phyloP scores from a whole-genome alignment of 2,888 invertebrate genomes.

The Pilophorus perplexus region DNA sequence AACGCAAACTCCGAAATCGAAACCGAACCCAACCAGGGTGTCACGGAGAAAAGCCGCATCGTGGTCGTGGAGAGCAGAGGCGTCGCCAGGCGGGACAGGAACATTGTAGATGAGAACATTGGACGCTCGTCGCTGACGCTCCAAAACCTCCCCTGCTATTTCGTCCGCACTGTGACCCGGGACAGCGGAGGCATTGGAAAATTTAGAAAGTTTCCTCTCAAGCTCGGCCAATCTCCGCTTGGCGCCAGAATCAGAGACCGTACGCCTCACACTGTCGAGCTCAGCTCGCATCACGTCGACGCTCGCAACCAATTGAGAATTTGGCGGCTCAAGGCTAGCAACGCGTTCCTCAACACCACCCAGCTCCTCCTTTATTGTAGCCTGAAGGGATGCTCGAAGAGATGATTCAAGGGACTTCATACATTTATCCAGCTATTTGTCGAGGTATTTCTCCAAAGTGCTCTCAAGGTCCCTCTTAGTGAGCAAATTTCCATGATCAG shows the following conservation, averaged over 20 bases:
- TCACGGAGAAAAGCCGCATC: not conserved
- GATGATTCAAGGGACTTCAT: not conserved
- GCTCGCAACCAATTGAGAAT: not conserved
- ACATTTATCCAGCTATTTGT: not conserved
- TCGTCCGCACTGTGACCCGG: not conserved
- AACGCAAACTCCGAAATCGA: no score
- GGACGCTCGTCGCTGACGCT: no score
- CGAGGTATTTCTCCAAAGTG: not conserved
- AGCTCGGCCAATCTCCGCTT: not conserved
- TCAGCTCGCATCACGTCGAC: not conserved
- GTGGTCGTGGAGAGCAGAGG: no score
- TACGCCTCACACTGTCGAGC: not conserved
- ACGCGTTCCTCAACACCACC: not conserved
- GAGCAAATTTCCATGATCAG: not conserved
- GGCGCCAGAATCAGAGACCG: not conserved
- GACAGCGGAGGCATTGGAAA: not conserved
- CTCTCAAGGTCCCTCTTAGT: not conserved
- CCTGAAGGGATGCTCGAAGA: conserved; percentile 2
- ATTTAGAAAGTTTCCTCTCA: not conserved
- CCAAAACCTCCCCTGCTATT: no score
- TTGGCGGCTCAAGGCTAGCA: not conserved
- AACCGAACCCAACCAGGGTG: no score
- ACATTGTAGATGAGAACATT: no score
- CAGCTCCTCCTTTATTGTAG: not conserved
- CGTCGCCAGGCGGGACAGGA: no score